Conservation (phyloP, 2,888 invertebrate genomes). For the Seira ritae region DNA sequence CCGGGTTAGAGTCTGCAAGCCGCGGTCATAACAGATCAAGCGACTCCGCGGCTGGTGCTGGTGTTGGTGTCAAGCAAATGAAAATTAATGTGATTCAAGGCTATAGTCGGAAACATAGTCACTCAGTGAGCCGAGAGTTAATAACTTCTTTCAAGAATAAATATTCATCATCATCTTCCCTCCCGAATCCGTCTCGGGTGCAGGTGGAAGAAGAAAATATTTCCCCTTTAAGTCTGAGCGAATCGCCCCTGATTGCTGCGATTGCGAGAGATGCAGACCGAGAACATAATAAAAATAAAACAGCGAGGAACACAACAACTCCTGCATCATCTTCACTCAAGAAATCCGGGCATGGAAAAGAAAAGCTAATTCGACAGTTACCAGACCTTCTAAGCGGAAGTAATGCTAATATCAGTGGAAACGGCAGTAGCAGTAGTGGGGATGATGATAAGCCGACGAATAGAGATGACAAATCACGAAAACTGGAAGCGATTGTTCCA, state of each 20-base stretch:
- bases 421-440: not conserved
- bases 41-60: not conserved
- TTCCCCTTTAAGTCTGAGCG: no score
- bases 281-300: not conserved
- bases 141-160: not conserved
- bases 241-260: not conserved
- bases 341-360: not conserved
- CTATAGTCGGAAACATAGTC: constrained; percentile 1
- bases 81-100: constrained; percentile 21
- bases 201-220: no score
- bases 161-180: constrained; percentile 16
- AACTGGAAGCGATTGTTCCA: constrained; percentile 60
- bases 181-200: no score
- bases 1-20: no score
- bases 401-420: constrained; percentile 3
- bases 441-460: not conserved
- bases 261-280: not conserved
- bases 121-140: constrained; percentile 1
- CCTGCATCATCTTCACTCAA: not conserved
- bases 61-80: not conserved
- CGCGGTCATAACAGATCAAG: no score
- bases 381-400: not conserved
- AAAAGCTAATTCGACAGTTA: not conserved
- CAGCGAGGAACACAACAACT: not conserved
- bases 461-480: constrained; percentile 26